These are phyloP conservation scores for Apamea anceps DNA, from an alignment of 2,888 invertebrate genomes.

Conservation along the genomic window DNA sequence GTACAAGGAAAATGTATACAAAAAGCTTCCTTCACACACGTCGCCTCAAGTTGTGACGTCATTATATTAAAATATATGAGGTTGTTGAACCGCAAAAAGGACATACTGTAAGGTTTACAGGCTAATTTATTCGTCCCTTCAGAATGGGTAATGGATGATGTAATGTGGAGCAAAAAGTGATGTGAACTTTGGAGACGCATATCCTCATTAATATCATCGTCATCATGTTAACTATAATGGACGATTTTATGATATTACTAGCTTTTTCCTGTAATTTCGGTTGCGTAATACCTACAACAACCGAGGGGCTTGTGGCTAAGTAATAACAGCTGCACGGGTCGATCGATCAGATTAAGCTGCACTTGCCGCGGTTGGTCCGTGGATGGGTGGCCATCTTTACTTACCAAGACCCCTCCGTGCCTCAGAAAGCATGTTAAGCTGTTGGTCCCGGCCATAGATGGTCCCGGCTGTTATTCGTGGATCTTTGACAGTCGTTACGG, in stretches of 20 bases:
- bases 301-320: too few relatives aligned
- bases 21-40: slow-evolving; percentile 27
- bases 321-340: too few relatives aligned
- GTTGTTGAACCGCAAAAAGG: slow-evolving; percentile 42
- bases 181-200: neutral
- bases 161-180: slow-evolving; percentile 29
- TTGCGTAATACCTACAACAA: neutral
- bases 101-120: slow-evolving; percentile 17
- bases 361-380: too few relatives aligned
- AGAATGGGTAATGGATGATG: slow-evolving; percentile 38
- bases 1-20: slow-evolving; percentile 45
- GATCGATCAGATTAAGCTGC: too few relatives aligned
- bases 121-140: slow-evolving; percentile 47
- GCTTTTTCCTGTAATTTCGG: neutral
- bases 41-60: slow-evolving; percentile 36
- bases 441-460: too few relatives aligned
- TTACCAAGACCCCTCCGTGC: too few relatives aligned
- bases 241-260: neutral
- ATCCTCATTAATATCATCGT: neutral
- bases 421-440: too few relatives aligned
- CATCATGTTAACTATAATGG: neutral
- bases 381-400: too few relatives aligned
- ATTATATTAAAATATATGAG: slow-evolving; percentile 52
- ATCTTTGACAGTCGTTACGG: too few relatives aligned
- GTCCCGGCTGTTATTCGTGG: too few relatives aligned